phyloP scores from a whole-genome alignment of 2,797 vertebrate genomes.

The Otus scops region DNA sequence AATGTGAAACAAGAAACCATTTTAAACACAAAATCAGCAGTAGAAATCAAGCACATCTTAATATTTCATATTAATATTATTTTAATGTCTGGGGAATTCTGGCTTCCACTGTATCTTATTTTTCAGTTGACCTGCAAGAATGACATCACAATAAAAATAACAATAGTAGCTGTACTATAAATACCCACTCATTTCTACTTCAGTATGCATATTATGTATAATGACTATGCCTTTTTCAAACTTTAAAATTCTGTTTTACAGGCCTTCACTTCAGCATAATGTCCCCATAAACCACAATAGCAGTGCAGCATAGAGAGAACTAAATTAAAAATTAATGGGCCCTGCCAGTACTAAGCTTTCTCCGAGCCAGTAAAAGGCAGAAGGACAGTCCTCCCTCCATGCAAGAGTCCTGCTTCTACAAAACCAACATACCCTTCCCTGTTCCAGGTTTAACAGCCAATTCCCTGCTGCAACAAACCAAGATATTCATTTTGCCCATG shows the following conservation, averaged over 20 bases:
- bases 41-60: background rate
- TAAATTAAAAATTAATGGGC: slow-evolving; percentile 78
- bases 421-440: background rate
- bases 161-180: slow-evolving; percentile 27
- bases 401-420: background rate
- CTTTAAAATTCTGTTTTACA: slow-evolving; percentile 68
- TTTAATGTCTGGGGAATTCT: background rate
- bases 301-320: slow-evolving; percentile 46
- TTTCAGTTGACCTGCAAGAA: background rate
- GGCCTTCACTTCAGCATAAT: slow-evolving; percentile 60
- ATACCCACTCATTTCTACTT: slow-evolving; percentile 15
- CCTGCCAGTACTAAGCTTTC: slow-evolving; percentile 43
- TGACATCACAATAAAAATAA: slow-evolving; percentile 31
- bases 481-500: background rate
- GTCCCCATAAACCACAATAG: slow-evolving; percentile 65
- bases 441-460: background rate
- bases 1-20: background rate
- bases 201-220: background rate
- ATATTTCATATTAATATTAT: background rate
- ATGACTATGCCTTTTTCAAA: slow-evolving; percentile 34
- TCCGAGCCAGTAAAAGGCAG: background rate
- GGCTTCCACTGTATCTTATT: background rate
- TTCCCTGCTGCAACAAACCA: background rate
- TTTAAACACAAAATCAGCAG: background rate
- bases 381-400: background rate